Evolutionary conservation across 2,888 invertebrate species (phyloP).

Genomic region (Pocota personata): DNA sequence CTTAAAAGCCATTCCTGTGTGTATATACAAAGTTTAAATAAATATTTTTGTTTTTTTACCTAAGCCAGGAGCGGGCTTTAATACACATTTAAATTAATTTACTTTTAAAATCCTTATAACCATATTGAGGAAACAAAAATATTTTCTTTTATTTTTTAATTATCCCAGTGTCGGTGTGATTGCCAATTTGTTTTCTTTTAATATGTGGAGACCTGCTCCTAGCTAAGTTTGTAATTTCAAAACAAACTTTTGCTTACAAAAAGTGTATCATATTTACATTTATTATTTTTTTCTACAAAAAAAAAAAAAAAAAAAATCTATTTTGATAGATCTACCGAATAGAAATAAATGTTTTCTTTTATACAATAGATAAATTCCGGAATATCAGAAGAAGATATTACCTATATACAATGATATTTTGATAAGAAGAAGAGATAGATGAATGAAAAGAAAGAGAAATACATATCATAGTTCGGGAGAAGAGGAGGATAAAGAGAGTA

Average conservation of each 20-base stretch:
- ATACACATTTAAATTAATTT: slow-evolving; percentile 25
- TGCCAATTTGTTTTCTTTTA: slow-evolving; percentile 40
- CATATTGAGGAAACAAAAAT: slow-evolving; percentile 67
- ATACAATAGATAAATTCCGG: slow-evolving; percentile 80
- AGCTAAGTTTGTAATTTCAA: slow-evolving; percentile 74
- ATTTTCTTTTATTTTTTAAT: slow-evolving; percentile 12
- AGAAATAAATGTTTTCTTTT: slow-evolving; percentile 48
- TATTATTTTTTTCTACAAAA: not conserved
- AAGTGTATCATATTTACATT: slow-evolving; percentile 41
- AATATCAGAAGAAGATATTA: slow-evolving; percentile 81
- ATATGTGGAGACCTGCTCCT: slow-evolving; percentile 79
- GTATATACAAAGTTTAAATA: slow-evolving; percentile 37
- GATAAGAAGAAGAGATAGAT: slow-evolving; percentile 56
- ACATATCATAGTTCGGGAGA: slow-evolving; percentile 44
- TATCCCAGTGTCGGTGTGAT: slow-evolving; percentile 75
- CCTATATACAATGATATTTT: slow-evolving; percentile 78
- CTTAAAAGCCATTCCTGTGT: slow-evolving; percentile 56
- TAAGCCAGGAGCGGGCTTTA: slow-evolving; percentile 81
- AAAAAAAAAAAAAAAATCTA: not conserved
- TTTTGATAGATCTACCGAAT: slow-evolving; percentile 37
- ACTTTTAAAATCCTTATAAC: slow-evolving; percentile 23
- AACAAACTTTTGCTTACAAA: slow-evolving; percentile 59
- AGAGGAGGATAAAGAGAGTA: slow-evolving; percentile 62
- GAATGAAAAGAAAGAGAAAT: slow-evolving; percentile 42
- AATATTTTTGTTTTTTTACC: slow-evolving; percentile 26